A percentile compares a stretch with the other conserved stretches of the same genome.
Evolutionary conservation across 92 coral and sea anemone species (phyloP).

Genomic region (Parazoanthus darwini): DNA sequence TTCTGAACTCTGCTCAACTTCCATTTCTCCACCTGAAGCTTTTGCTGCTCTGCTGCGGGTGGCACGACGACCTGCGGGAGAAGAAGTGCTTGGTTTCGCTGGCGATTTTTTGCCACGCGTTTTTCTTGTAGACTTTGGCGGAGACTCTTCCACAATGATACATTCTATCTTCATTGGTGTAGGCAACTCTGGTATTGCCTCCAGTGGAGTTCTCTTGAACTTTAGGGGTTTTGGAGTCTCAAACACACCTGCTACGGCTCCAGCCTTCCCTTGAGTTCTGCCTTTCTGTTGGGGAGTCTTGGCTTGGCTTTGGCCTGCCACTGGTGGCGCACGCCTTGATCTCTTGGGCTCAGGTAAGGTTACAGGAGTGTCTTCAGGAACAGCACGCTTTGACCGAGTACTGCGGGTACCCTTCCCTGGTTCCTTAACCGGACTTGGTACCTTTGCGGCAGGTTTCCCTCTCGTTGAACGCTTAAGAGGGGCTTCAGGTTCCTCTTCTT

Average conservation of each 20-base stretch:
- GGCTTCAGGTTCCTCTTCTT: conserved; percentile 14
- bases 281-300: conserved; percentile 43
- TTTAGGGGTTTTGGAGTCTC: conserved; percentile 82
- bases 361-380: conserved; percentile 54
- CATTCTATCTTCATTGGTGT: conserved; percentile 70
- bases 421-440: conserved; percentile 8
- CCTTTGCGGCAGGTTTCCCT: conserved; percentile 6
- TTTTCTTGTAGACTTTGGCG: conserved; percentile 16
- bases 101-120: conserved; percentile 1
- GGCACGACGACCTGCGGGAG: conserved; percentile 17
- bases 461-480: conserved; percentile 20
- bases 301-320: conserved; percentile 12
- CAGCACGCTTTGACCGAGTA: conserved; percentile 72
- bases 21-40: neutral
- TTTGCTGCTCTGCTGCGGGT: conserved; percentile 48
- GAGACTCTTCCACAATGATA: neutral
- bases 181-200: conserved; percentile 77
- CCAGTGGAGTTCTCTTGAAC: conserved; percentile 78
- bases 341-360: conserved; percentile 71
- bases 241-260: conserved; percentile 54
- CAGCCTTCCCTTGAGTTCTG: conserved; percentile 44
- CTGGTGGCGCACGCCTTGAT: conserved; percentile 26
- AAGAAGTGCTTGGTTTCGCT: conserved; percentile 1
- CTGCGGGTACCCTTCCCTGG: conserved; percentile 40
- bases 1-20: conserved; percentile 6